These are phyloP conservation scores for Pheosia gnoma DNA, from an alignment of 2,888 invertebrate genomes.

Conservation along the genomic window DNA sequence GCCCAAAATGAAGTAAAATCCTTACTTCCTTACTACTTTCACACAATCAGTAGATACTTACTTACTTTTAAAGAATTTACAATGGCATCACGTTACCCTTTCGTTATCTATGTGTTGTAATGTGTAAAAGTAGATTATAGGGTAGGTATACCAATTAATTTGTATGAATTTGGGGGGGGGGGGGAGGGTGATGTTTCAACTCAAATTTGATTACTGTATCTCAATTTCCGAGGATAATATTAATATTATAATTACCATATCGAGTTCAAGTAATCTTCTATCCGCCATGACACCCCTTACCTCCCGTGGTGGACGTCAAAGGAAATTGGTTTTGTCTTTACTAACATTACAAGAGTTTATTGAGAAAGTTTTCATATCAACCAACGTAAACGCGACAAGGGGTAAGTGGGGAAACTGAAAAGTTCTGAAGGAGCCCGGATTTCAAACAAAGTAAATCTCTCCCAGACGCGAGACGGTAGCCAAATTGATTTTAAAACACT, in stretches of 20 bases:
- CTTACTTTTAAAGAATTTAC: no score
- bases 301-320: neutral
- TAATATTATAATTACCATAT: neutral
- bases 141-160: no score
- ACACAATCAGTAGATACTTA: no score
- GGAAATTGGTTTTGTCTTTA: neutral
- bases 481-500: neutral
- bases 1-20: no score
- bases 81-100: no score
- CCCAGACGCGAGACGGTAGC: neutral
- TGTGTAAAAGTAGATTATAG: no score
- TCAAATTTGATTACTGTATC: neutral
- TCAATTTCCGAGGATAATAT: neutral
- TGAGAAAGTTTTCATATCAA: neutral
- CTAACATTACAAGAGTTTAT: slow-evolving; percentile 2
- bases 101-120: no score
- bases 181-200: no score
- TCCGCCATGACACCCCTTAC: neutral
- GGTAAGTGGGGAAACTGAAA: neutral
- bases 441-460: neutral
- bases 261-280: neutral
- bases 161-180: no score
- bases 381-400: neutral
- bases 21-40: no score
- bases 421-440: neutral